These are phyloP conservation scores for Meandrusa payeni DNA, from an alignment of 2,888 invertebrate genomes.

Conservation along the genomic window DNA sequence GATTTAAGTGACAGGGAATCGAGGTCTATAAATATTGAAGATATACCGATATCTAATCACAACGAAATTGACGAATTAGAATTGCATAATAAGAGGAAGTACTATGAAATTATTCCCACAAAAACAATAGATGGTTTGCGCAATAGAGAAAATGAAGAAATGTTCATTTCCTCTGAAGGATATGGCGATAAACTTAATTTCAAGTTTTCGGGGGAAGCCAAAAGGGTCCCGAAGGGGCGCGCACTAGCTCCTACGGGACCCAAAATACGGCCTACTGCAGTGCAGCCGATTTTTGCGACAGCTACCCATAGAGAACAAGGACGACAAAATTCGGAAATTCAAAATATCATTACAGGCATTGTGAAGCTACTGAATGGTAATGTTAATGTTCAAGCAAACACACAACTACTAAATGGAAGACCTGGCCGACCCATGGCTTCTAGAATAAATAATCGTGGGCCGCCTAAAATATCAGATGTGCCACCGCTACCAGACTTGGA, in stretches of 20 bases:
- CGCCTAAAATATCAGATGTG: constrained; percentile 90
- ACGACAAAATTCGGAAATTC: constrained; percentile 84
- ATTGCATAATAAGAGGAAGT: constrained; percentile 66
- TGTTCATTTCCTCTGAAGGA: constrained; percentile 57
- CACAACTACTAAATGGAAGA: constrained; percentile 80
- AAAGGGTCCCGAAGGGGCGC: constrained; percentile 87
- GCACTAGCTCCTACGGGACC: constrained; percentile 85
- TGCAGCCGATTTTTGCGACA: constrained; percentile 78
- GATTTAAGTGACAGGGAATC: constrained; percentile 66
- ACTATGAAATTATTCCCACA: constrained; percentile 79
- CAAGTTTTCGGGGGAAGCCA: constrained; percentile 87
- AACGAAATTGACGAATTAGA: constrained; percentile 82
- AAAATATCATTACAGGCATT: constrained; percentile 94
- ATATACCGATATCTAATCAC: constrained; percentile 74
- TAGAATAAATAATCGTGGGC: constrained; percentile 94
- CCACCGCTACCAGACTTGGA: constrained; percentile 86
- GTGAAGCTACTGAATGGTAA: constrained; percentile 94
- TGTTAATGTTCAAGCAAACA: constrained; percentile 91
- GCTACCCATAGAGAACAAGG: constrained; percentile 67
- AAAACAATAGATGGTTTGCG: constrained; percentile 63
- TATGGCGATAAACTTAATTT: constrained; percentile 69
- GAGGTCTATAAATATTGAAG: constrained; percentile 78
- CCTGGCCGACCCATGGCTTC: constrained; percentile 85
- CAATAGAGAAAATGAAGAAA: constrained; percentile 58
- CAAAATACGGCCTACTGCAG: constrained; percentile 79